These are phyloP conservation scores for Scolopax bukidnonensis DNA, from an alignment of 2,797 vertebrate genomes.

Conservation along the genomic window DNA sequence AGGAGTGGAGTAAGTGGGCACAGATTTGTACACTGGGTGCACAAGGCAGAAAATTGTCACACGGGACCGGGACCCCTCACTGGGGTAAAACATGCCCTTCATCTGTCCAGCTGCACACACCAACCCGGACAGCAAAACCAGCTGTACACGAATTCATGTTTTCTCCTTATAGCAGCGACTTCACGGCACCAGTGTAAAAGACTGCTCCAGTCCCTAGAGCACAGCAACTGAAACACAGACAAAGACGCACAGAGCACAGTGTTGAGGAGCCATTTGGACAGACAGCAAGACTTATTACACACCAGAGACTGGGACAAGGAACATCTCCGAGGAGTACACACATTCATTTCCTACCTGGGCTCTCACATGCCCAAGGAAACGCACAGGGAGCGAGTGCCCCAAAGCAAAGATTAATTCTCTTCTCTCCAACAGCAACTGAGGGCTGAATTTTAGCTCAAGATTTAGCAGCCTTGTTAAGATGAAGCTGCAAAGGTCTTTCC, in stretches of 20 bases:
- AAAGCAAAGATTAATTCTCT: constrained; percentile 17
- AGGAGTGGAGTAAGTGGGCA: not conserved
- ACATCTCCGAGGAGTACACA: not conserved
- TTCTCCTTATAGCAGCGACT: not conserved
- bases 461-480: not conserved
- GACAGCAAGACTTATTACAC: not conserved
- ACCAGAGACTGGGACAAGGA: constrained; percentile 21
- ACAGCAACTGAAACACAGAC: constrained; percentile 26
- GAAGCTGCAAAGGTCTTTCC: not conserved
- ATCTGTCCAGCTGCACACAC: not conserved
- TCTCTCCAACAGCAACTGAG: constrained; percentile 12
- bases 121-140: not conserved
- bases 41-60: not conserved
- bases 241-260: constrained; percentile 2
- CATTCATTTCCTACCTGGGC: not conserved
- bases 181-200: not conserved
- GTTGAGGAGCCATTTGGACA: not conserved
- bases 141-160: not conserved
- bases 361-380: not conserved
- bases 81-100: not conserved
- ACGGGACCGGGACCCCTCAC: not conserved
- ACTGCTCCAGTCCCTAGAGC: not conserved
- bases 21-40: not conserved
- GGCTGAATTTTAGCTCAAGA: constrained; percentile 25
- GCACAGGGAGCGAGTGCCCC: not conserved